phyloP scores from a whole-genome alignment of 2,113 vertebrate genomes.

The Haplochromis burtoni region DNA sequence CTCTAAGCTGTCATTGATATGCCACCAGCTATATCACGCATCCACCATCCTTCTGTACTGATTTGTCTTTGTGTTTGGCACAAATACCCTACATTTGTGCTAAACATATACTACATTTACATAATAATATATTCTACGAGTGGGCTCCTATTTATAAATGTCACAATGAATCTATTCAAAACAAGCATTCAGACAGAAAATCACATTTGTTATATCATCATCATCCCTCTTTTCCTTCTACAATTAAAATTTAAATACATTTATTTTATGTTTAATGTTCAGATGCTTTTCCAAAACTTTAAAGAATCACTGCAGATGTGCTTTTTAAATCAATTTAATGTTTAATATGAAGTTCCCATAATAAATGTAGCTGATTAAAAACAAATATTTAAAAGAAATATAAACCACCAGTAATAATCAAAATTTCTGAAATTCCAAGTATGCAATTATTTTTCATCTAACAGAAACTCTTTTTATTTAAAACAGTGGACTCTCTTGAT shows the following conservation, averaged over 20 bases:
- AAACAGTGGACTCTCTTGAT: background rate
- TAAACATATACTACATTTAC: background rate
- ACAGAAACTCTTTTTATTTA: background rate
- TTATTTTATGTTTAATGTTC: background rate
- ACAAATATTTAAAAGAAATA: background rate
- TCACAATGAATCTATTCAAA: background rate
- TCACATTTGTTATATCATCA: background rate
- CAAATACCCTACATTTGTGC: background rate
- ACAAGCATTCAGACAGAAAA: background rate
- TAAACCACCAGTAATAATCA: background rate
- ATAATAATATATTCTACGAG: background rate
- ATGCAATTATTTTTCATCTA: background rate
- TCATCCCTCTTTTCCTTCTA: background rate
- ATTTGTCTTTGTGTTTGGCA: background rate
- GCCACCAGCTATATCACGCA: background rate
- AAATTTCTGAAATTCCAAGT: background rate
- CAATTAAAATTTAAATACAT: background rate
- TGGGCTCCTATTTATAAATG: background rate
- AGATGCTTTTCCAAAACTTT: background rate
- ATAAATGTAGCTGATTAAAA: background rate
- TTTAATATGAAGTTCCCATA: background rate
- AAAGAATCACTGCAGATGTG: background rate
- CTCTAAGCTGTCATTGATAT: background rate
- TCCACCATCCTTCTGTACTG: background rate
- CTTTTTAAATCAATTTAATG: background rate